A percentile compares a stretch with the other conserved stretches of the same genome.
Evolutionary conservation across 2,888 invertebrate species (phyloP).

Genomic region (Paralinhomoeus sp.): DNA sequence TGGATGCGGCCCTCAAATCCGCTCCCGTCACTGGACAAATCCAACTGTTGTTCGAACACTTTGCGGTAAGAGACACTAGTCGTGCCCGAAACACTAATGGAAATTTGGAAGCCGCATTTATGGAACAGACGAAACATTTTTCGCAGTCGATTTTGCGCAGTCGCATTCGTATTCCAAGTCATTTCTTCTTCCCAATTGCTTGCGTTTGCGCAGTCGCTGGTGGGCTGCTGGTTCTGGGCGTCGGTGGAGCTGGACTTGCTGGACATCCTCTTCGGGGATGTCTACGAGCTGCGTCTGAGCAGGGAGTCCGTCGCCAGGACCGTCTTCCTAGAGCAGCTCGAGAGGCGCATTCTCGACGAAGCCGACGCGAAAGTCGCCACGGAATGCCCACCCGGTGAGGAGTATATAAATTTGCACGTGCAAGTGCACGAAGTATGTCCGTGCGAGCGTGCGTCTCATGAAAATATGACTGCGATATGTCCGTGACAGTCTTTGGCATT

Average conservation of each 20-base stretch:
- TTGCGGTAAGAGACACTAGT: neutral
- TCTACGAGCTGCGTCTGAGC: slow-evolving; percentile 40
- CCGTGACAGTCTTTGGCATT: no score
- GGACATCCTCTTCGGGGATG: slow-evolving; percentile 34
- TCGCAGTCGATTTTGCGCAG: neutral
- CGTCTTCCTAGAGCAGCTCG: slow-evolving; percentile 44
- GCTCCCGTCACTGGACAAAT: slow-evolving; percentile 3
- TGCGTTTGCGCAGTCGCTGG: neutral
- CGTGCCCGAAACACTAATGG: neutral
- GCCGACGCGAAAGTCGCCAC: no score
- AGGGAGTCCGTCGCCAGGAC: slow-evolving; percentile 40
- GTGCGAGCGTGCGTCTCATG: no score
- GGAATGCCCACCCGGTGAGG: no score
- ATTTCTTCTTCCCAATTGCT: no score
- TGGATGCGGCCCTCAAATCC: neutral
- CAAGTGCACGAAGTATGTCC: no score
- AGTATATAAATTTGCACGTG: no score
- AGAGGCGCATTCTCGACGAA: slow-evolving; percentile 30
- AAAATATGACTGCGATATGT: no score
- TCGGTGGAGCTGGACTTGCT: neutral
- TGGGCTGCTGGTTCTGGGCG: neutral
- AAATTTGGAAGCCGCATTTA: neutral
- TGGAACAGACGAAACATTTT: neutral
- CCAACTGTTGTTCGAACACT: slow-evolving; percentile 3
- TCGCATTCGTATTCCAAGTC: no score